phyloP scores from a whole-genome alignment of 2,888 invertebrate species.

The Drosophila nr. fundita region DNA sequence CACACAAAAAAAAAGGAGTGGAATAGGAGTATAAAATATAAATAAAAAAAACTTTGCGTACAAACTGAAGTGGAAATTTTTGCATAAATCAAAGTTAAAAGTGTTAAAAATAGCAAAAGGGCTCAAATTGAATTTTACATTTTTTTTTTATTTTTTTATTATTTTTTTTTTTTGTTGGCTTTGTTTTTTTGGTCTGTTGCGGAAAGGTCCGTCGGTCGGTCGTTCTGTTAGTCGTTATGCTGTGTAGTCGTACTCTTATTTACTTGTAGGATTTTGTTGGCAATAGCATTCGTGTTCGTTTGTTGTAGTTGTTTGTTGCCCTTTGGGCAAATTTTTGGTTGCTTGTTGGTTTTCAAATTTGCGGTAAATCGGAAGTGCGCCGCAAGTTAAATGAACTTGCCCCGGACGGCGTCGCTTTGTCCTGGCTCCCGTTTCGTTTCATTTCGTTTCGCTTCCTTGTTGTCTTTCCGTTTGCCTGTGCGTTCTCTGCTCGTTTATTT shows the following conservation, averaged over 20 bases:
- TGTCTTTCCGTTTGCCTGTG: conserved; percentile 66
- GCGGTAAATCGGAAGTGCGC: conserved; percentile 79
- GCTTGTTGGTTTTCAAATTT: conserved; percentile 80
- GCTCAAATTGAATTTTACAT: conserved; percentile 73
- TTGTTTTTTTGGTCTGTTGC: conserved; percentile 29
- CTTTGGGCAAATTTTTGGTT: conserved; percentile 74
- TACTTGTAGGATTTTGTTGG: conserved; percentile 68
- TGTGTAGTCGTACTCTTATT: conserved; percentile 53
- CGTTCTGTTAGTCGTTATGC: conserved; percentile 45
- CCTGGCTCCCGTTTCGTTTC: conserved; percentile 31
- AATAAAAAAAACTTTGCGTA: conserved; percentile 47
- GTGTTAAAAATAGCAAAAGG: conserved; percentile 76
- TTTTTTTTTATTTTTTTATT: conserved; percentile 41
- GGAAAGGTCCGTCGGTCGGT: conserved; percentile 29
- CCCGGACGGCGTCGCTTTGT: conserved; percentile 62
- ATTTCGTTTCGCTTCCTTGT: conserved; percentile 51
- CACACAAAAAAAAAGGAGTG: conserved; percentile 7
- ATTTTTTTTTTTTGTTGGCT: conserved; percentile 32
- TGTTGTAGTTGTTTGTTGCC: conserved; percentile 41
- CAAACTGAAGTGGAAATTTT: conserved; percentile 76
- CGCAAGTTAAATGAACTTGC: conserved; percentile 80
- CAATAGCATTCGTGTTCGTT: conserved; percentile 30
- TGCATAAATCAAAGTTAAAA: conserved; percentile 80
- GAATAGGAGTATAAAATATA: not conserved
- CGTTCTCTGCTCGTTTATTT: conserved; percentile 65